Percentiles rank a stretch among this genome's conserved stretches.
These are phyloP conservation scores for Sarcophaga variegata DNA, from an alignment of 2,888 invertebrate species.

Conservation along the genomic window DNA sequence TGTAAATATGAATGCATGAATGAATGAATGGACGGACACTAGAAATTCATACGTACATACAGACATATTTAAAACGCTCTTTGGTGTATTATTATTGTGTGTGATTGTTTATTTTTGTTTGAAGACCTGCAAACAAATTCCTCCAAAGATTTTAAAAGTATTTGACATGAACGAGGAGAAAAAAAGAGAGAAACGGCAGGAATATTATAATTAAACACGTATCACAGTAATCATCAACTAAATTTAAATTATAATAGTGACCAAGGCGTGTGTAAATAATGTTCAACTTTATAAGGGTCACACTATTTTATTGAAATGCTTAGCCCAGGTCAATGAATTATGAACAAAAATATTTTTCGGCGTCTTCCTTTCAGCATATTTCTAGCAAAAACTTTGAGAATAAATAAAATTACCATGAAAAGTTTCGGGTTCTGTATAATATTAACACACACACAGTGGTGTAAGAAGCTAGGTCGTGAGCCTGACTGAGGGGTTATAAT, in stretches of 20 bases:
- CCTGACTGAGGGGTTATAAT: too few species aligned
- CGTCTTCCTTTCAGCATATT: too few species aligned
- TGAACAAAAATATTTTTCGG: too few species aligned
- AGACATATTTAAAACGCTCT: constrained; percentile 51
- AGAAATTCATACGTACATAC: constrained; percentile 34
- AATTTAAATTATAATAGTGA: constrained; percentile 27
- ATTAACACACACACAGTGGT: too few species aligned
- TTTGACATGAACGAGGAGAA: neutral
- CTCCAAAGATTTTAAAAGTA: neutral
- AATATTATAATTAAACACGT: constrained; percentile 58
- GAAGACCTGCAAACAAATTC: neutral
- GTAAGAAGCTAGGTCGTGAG: too few species aligned
- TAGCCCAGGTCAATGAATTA: too few species aligned
- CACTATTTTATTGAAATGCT: too few species aligned
- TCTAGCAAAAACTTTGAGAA: too few species aligned
- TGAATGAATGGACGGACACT: constrained; percentile 27
- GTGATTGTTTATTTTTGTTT: constrained; percentile 34
- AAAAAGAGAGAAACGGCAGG: constrained; percentile 13
- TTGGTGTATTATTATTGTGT: constrained; percentile 43
- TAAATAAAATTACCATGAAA: too few species aligned
- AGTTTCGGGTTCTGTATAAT: too few species aligned
- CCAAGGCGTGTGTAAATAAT: too few species aligned
- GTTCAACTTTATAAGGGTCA: too few species aligned
- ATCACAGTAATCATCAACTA: constrained; percentile 46
- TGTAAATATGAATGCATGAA: constrained; percentile 34